These are phyloP conservation scores for Drosophila subquinaria DNA, from an alignment of 2,888 invertebrate genomes.

Conservation along the genomic window DNA sequence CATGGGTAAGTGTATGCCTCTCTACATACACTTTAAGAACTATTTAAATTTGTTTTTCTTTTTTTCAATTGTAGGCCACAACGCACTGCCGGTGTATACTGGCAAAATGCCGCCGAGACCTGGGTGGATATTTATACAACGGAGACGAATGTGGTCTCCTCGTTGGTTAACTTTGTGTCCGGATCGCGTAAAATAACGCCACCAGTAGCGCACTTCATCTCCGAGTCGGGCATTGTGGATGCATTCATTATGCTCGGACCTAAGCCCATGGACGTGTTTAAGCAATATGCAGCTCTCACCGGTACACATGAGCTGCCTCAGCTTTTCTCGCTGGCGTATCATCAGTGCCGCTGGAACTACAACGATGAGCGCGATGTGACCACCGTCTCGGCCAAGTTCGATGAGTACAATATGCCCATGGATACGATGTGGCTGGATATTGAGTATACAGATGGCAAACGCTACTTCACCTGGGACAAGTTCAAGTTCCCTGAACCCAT, in stretches of 20 bases:
- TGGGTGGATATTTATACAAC: slow-evolving; percentile 96
- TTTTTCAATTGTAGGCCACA: slow-evolving; percentile 85
- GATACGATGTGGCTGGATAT: slow-evolving; percentile 99
- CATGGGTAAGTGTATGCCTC: slow-evolving; percentile 90
- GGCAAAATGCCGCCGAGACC: slow-evolving; percentile 99
- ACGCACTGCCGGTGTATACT: slow-evolving; percentile 95
- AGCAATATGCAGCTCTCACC: slow-evolving; percentile 95
- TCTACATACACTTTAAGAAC: not conserved
- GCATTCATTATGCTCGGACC: slow-evolving; percentile 97
- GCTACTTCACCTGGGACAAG: slow-evolving; percentile 99
- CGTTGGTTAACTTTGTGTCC: slow-evolving; percentile 94
- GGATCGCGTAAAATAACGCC: slow-evolving; percentile 86
- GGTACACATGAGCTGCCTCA: slow-evolving; percentile 96
- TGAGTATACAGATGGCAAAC: slow-evolving; percentile 98
- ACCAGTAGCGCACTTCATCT: slow-evolving; percentile 95
- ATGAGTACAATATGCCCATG: slow-evolving; percentile 95
- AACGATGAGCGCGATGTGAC: slow-evolving; percentile 98
- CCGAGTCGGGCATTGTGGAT: slow-evolving; percentile 98
- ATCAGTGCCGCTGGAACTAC: slow-evolving; percentile 99
- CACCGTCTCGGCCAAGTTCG: slow-evolving; percentile 94
- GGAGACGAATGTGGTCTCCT: slow-evolving; percentile 92
- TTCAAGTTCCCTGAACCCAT: slow-evolving; percentile 94
- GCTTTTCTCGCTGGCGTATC: slow-evolving; percentile 94
- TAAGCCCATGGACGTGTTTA: slow-evolving; percentile 92
- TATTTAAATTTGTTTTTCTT: not conserved